phyloP scores from a whole-genome alignment of 2,888 invertebrate genomes.

The Stictocephala bisonia region DNA sequence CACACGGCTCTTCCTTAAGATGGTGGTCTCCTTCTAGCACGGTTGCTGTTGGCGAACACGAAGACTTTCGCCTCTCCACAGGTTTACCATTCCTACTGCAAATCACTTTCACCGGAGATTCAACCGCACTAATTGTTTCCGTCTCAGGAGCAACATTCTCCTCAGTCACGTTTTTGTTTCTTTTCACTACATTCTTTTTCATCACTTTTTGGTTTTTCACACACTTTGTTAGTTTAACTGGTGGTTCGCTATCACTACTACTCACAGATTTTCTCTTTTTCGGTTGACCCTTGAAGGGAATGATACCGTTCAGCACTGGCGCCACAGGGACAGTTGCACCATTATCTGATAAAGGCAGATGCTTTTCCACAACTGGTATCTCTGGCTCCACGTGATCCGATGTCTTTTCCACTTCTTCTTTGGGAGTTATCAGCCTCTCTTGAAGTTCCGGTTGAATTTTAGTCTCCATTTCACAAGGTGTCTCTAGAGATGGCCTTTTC shows the following conservation, averaged over 20 bases:
- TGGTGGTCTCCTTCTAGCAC: not conserved
- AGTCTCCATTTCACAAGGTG: slow-evolving; percentile 5
- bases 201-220: slow-evolving; percentile 30
- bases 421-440: slow-evolving; percentile 28
- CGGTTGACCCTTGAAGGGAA: slow-evolving; percentile 18
- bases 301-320: not conserved
- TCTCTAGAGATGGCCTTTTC: slow-evolving; percentile 31
- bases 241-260: slow-evolving; percentile 28
- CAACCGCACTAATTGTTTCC: not conserved
- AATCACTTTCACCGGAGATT: slow-evolving; percentile 21
- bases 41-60: slow-evolving; percentile 14
- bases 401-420: slow-evolving; percentile 26
- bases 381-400: not conserved
- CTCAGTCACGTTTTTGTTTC: slow-evolving; percentile 37
- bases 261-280: slow-evolving; percentile 34
- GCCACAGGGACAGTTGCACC: slow-evolving; percentile 35
- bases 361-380: slow-evolving; percentile 25
- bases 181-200: slow-evolving; percentile 44
- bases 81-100: slow-evolving; percentile 30
- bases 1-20: slow-evolving; percentile 7
- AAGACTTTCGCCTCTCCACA: slow-evolving; percentile 40
- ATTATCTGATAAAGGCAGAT: slow-evolving; percentile 42
- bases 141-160: slow-evolving; percentile 37
- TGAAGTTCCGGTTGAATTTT: slow-evolving; percentile 38
- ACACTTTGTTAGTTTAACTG: slow-evolving; percentile 34